Percentiles rank a stretch among this genome's conserved stretches.
phyloP scores from a whole-genome alignment of 2,797 vertebrate species.

The Rallus crepitans region DNA sequence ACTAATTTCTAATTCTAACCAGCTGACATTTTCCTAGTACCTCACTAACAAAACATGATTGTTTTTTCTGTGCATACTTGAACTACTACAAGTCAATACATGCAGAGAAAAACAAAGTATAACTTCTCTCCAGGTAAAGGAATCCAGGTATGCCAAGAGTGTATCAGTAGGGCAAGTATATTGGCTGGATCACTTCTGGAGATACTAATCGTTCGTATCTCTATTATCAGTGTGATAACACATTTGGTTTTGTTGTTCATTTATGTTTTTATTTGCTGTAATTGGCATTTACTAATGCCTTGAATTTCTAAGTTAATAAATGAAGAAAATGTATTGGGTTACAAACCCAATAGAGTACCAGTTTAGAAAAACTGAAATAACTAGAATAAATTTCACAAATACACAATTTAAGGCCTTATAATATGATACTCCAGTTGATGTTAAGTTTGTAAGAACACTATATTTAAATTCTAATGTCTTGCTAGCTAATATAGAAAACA shows the following conservation, averaged over 20 bases:
- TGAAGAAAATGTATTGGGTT: conserved; percentile 9
- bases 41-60: conserved; percentile 54
- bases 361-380: not conserved
- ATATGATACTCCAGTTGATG: not conserved
- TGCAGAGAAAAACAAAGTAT: conserved; percentile 45
- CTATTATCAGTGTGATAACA: not conserved
- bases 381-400: not conserved
- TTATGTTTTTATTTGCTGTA: conserved; percentile 5
- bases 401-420: conserved; percentile 1
- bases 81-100: conserved; percentile 51
- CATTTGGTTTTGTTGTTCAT: not conserved
- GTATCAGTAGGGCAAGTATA: not conserved
- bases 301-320: conserved; percentile 23
- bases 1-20: conserved; percentile 68
- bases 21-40: conserved; percentile 55
- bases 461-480: conserved; percentile 26
- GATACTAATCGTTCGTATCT: not conserved
- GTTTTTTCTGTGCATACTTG: conserved; percentile 54
- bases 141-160: conserved; percentile 21
- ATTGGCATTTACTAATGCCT: conserved; percentile 16
- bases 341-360: not conserved
- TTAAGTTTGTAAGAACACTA: not conserved
- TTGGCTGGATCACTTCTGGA: not conserved
- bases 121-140: not conserved
- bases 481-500: conserved; percentile 16